A percentile compares a stretch with the other conserved stretches of the same genome.
These are phyloP conservation scores for Machimus rusticus DNA, from an alignment of 2,888 invertebrate genomes.

Conservation along the genomic window DNA sequence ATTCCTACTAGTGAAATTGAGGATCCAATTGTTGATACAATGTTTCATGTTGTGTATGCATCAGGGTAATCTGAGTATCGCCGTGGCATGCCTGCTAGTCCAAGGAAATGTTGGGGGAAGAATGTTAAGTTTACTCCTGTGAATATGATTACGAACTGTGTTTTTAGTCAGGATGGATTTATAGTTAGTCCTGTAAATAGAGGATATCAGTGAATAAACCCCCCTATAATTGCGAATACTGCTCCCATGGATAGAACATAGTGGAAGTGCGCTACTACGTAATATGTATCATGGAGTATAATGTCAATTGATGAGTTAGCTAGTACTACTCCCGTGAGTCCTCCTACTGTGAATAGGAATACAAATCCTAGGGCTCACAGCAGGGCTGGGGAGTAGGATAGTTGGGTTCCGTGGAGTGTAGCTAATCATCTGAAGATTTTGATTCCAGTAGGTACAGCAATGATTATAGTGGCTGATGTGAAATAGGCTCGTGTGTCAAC, in stretches of 20 bases:
- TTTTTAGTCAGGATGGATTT: constrained; percentile 70
- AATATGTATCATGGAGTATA: constrained; percentile 82
- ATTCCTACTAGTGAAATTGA: constrained; percentile 69
- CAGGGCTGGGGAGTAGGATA: constrained; percentile 68
- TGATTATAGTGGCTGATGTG: constrained; percentile 85
- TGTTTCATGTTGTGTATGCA: constrained; percentile 71
- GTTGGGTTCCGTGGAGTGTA: constrained; percentile 71
- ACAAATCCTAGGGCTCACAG: constrained; percentile 78
- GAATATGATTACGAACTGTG: constrained; percentile 77
- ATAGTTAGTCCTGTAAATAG: constrained; percentile 70
- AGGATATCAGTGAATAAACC: constrained; percentile 76
- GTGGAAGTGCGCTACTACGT: constrained; percentile 84
- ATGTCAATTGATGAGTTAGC: constrained; percentile 81
- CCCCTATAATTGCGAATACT: constrained; percentile 79
- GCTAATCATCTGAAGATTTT: constrained; percentile 84
- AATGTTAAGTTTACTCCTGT: constrained; percentile 80
- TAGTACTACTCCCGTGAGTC: constrained; percentile 71
- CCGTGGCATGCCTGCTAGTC: constrained; percentile 76
- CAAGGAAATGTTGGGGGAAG: constrained; percentile 82
- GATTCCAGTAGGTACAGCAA: constrained; percentile 85
- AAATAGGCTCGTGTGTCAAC: constrained; percentile 85
- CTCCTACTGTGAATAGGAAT: constrained; percentile 79
- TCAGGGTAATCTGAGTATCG: constrained; percentile 79
- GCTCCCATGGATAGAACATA: constrained; percentile 83
- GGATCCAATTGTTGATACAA: constrained; percentile 73